phyloP scores from a whole-genome alignment of 2,797 vertebrate species.

The Pogoniulus pusillus region DNA sequence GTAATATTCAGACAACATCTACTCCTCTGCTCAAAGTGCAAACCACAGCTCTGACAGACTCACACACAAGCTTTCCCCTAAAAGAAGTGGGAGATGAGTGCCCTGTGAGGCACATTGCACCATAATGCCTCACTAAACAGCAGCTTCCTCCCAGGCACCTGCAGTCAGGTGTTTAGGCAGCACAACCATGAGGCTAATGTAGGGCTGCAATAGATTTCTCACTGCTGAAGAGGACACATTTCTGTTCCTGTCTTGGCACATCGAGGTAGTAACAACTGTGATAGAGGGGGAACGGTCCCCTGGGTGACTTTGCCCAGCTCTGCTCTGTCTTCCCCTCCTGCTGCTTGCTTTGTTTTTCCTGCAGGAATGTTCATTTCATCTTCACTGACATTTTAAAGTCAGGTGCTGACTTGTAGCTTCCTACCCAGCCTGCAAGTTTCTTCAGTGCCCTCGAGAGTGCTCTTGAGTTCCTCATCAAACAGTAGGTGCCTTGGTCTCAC shows the following conservation, averaged over 20 bases:
- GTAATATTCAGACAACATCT: not conserved
- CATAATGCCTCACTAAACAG: not conserved
- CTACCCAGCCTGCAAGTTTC: not conserved
- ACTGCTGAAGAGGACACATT: not conserved
- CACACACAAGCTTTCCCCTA: not conserved
- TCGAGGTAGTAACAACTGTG: not conserved
- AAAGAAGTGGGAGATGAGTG: not conserved
- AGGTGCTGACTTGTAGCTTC: slow-evolving; percentile 58
- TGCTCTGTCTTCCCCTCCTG: not conserved
- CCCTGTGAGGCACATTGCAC: not conserved
- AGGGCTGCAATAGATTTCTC: not conserved
- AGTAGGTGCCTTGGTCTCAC: not conserved
- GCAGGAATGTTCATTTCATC: slow-evolving; percentile 8
- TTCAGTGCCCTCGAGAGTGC: slow-evolving; percentile 8
- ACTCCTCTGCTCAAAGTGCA: not conserved
- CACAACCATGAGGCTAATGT: not conserved
- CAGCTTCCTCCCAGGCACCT: not conserved
- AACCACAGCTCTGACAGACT: not conserved
- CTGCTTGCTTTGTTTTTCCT: slow-evolving; percentile 7
- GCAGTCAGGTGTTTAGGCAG: not conserved
- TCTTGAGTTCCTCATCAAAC: slow-evolving; percentile 5
- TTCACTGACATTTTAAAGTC: slow-evolving; percentile 50
- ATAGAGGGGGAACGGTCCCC: not conserved
- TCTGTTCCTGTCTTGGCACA: not conserved
- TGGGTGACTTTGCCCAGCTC: not conserved